Evolutionary conservation across 23 tunicate genomes (phyloP).

Genomic region (Oikopleura vanhoeffeni): DNA sequence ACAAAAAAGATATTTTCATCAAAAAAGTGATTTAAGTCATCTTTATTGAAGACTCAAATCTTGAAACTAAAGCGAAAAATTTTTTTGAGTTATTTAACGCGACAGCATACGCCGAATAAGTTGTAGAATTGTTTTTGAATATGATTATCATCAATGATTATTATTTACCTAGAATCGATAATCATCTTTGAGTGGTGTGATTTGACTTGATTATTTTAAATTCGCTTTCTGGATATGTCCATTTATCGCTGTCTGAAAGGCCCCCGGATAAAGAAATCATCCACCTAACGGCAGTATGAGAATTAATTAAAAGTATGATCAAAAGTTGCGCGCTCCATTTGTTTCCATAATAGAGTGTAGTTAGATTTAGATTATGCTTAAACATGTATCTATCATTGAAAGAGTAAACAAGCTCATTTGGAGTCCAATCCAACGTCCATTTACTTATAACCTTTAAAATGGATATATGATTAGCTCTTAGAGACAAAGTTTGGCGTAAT

Average conservation of each 20-base stretch:
- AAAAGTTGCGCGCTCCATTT: neutral
- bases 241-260: constrained; percentile 38
- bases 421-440: constrained; percentile 90
- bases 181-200: constrained; percentile 11
- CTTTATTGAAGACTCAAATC: too few relatives aligned
- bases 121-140: too few relatives aligned
- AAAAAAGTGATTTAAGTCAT: too few relatives aligned
- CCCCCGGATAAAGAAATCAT: constrained; percentile 38
- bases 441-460: neutral
- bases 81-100: too few relatives aligned
- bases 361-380: neutral
- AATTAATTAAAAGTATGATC: constrained; percentile 33
- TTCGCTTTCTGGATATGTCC: constrained; percentile 78
- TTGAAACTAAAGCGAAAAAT: too few relatives aligned
- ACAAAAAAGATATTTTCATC: too few relatives aligned
- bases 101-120: too few relatives aligned
- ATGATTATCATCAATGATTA: too few relatives aligned
- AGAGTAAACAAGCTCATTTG: constrained; percentile 30
- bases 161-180: neutral
- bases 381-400: neutral
- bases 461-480: too few relatives aligned
- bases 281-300: constrained; percentile 67
- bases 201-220: constrained; percentile 67
- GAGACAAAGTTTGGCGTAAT: too few relatives aligned
- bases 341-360: neutral